Conservation (phyloP, 1,140 invertebrate species). For the Apis cerana region DNA sequence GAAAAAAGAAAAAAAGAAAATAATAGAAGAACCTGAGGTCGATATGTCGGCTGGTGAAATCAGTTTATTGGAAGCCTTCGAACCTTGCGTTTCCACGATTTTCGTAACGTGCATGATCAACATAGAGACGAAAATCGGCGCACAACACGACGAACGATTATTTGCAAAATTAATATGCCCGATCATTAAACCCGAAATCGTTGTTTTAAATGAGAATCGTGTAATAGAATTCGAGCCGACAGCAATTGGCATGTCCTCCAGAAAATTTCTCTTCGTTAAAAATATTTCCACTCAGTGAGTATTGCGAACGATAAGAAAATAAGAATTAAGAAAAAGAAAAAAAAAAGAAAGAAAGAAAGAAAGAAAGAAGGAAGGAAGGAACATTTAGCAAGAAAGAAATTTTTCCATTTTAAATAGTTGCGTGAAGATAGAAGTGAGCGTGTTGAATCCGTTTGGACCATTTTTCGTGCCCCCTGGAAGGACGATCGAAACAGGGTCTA, state of each 20-base stretch:
- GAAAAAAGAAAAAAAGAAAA: background rate
- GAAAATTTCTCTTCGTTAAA: slow-evolving; percentile 13
- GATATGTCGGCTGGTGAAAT: background rate
- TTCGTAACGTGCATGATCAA: slow-evolving; percentile 13
- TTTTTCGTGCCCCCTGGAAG: slow-evolving; percentile 34
- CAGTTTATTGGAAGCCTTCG: slow-evolving; percentile 4
- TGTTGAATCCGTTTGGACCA: slow-evolving; percentile 17
- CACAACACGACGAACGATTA: background rate
- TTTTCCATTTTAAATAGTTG: background rate
- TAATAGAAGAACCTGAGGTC: background rate
- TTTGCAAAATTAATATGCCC: slow-evolving; percentile 17
- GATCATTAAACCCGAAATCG: slow-evolving; percentile 16
- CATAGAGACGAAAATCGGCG: background rate
- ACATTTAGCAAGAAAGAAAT: background rate
- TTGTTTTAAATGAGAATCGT: slow-evolving; percentile 6
- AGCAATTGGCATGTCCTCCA: slow-evolving; percentile 4
- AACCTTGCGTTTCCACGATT: slow-evolving; percentile 15
- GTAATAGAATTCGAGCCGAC: slow-evolving; percentile 25
- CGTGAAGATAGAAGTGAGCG: slow-evolving; percentile 2
- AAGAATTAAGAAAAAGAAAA: background rate
- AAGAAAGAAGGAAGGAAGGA: background rate
- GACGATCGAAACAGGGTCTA: slow-evolving; percentile 25
- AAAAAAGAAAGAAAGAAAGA: background rate
- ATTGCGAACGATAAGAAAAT: too few relatives aligned
- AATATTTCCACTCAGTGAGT: slow-evolving; percentile 37